Percentiles rank a stretch among this genome's conserved stretches.
Evolutionary conservation across 1,140 invertebrate species (phyloP).

Genomic region (Drosophila setifemur): DNA sequence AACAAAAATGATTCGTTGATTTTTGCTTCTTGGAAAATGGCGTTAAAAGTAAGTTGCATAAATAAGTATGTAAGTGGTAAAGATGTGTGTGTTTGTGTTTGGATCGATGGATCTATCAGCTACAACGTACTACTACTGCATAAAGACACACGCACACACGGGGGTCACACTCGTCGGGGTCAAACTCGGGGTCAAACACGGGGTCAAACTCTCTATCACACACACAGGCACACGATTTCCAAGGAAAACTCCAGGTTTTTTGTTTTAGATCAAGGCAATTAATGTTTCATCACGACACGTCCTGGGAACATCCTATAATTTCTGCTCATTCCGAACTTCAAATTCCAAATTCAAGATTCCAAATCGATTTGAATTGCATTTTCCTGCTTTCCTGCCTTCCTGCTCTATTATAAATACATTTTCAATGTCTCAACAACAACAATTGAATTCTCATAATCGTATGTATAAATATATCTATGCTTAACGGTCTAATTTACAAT

Average conservation of each 20-base stretch:
- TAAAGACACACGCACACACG: slow-evolving; percentile 10
- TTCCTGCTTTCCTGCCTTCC: neutral
- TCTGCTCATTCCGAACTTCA: too few species aligned
- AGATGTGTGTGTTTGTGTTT: slow-evolving; percentile 7
- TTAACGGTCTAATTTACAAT: slow-evolving; percentile 68
- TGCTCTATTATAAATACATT: slow-evolving; percentile 62
- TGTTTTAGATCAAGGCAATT: slow-evolving; percentile 35
- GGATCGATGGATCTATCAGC: slow-evolving; percentile 20
- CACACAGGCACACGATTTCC: slow-evolving; percentile 11
- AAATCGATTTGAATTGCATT: neutral
- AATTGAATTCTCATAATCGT: slow-evolving; percentile 68
- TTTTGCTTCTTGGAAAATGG: slow-evolving; percentile 9
- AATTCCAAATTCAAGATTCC: too few species aligned
- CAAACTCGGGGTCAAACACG: too few species aligned
- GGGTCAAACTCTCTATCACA: neutral
- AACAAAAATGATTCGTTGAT: neutral
- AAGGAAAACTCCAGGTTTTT: too few species aligned
- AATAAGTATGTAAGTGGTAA: slow-evolving; percentile 44
- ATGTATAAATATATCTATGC: slow-evolving; percentile 62
- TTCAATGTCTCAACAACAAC: slow-evolving; percentile 88
- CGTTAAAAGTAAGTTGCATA: slow-evolving; percentile 47
- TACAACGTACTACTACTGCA: slow-evolving; percentile 35
- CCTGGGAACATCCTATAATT: neutral
- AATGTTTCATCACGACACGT: slow-evolving; percentile 17
- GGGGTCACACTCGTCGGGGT: too few species aligned